phyloP scores from a whole-genome alignment of 37 sponge, comb jelly and placozoan genomes.

The Crambe crambe region DNA sequence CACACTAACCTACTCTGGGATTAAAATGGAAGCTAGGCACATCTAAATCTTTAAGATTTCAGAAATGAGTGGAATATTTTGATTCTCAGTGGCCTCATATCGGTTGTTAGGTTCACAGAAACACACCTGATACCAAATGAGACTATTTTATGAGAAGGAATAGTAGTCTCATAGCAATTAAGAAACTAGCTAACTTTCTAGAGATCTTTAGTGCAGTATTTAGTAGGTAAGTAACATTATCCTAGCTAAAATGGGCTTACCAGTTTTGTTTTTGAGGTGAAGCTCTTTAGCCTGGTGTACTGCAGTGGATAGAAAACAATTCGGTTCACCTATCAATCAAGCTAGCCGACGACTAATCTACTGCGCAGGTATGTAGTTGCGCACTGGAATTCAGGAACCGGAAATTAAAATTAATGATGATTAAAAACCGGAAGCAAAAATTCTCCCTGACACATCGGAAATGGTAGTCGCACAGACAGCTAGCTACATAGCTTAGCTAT shows the following conservation, averaged over 20 bases:
- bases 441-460: background rate
- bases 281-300: constrained; percentile 39
- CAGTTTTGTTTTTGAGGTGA: constrained; percentile 31
- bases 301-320: background rate
- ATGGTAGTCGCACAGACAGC: background rate
- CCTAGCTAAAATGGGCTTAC: constrained; percentile 20
- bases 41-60: too few species aligned
- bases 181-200: too few species aligned
- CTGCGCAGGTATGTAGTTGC: background rate
- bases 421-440: background rate
- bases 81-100: too few species aligned
- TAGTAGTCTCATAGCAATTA: too few species aligned
- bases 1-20: too few species aligned
- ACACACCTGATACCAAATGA: too few species aligned
- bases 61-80: too few species aligned
- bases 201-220: too few species aligned
- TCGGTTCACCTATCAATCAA: background rate
- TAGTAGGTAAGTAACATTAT: background rate
- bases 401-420: background rate
- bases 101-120: too few species aligned
- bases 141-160: too few species aligned
- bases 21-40: too few species aligned
- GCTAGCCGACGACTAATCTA: too few species aligned
- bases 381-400: background rate
- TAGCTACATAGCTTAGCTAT: background rate